These are phyloP conservation scores for Eristalis tenax DNA, from an alignment of 2,888 invertebrate species.

Conservation along the genomic window DNA sequence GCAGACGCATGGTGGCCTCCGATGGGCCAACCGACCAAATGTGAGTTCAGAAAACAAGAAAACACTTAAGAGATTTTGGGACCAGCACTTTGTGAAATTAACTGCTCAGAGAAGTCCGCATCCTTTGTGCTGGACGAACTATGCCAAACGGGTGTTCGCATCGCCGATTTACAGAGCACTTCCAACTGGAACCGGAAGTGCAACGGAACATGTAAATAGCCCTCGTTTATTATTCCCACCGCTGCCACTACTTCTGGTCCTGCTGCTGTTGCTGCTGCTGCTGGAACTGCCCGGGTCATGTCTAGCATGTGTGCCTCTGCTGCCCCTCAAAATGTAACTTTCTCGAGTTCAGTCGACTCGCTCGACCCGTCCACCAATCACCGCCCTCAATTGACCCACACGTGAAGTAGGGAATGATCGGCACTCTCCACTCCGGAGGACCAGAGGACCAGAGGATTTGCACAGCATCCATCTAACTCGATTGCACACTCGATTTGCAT, in stretches of 20 bases:
- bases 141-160: constrained; percentile 35
- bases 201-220: constrained; percentile 70
- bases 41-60: constrained; percentile 3
- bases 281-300: constrained; percentile 36
- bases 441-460: constrained; percentile 53
- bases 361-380: constrained; percentile 11
- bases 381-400: background rate
- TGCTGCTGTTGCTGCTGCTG: constrained; percentile 13
- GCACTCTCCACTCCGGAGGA: background rate
- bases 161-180: constrained; percentile 55
- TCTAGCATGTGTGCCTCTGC: constrained; percentile 20
- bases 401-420: background rate
- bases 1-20: background rate
- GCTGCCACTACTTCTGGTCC: constrained; percentile 7
- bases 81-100: constrained; percentile 69
- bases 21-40: background rate
- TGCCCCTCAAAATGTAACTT: background rate
- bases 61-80: constrained; percentile 70
- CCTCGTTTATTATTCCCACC: constrained; percentile 72
- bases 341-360: background rate
- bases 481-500: constrained; percentile 71
- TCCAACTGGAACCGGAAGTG: constrained; percentile 70
- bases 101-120: constrained; percentile 63
- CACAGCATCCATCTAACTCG: constrained; percentile 68
- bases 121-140: constrained; percentile 52